These are phyloP conservation scores for Rhinatrema bivittatum DNA, from an alignment of 2,797 vertebrate genomes.

Conservation along the genomic window DNA sequence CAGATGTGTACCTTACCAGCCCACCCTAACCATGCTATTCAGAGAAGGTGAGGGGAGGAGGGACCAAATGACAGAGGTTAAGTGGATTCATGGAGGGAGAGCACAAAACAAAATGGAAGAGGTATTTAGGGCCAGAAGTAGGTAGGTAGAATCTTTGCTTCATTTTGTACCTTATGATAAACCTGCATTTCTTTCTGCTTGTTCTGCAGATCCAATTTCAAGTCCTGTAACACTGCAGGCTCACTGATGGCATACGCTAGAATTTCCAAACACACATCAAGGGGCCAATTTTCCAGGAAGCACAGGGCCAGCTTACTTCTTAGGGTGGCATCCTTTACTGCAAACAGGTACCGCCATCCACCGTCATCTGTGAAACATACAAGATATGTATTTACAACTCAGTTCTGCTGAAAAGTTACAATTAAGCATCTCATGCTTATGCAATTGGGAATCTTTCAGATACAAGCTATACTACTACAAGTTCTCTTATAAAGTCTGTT, in stretches of 20 bases:
- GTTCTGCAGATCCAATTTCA: constrained; percentile 59
- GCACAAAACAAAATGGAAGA: no score
- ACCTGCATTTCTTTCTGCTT: constrained; percentile 74
- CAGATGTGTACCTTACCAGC: no score
- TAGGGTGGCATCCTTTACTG: constrained; percentile 66
- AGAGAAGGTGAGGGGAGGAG: no score
- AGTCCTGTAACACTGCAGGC: constrained; percentile 33
- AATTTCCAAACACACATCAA: constrained; percentile 75
- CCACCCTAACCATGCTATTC: no score
- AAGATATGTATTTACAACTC: constrained; percentile 2
- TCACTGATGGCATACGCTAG: constrained; percentile 83
- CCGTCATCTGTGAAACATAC: constrained; percentile 49
- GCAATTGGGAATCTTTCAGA: not conserved
- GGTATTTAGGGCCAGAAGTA: no score
- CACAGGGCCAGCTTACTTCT: constrained; percentile 69
- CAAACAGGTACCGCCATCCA: constrained; percentile 71
- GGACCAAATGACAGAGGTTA: no score
- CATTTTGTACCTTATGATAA: constrained; percentile 74
- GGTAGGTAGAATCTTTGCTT: no score
- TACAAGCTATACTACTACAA: not conserved
- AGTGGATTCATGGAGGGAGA: no score
- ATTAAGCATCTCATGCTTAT: not conserved
- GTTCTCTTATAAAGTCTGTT: no score
- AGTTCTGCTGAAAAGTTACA: not conserved
- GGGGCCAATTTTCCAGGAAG: constrained; percentile 78